A percentile compares a stretch with the other conserved stretches of the same genome.
phyloP scores from a whole-genome alignment of 2,888 invertebrate species.

The Zootermopsis nevadensis region DNA sequence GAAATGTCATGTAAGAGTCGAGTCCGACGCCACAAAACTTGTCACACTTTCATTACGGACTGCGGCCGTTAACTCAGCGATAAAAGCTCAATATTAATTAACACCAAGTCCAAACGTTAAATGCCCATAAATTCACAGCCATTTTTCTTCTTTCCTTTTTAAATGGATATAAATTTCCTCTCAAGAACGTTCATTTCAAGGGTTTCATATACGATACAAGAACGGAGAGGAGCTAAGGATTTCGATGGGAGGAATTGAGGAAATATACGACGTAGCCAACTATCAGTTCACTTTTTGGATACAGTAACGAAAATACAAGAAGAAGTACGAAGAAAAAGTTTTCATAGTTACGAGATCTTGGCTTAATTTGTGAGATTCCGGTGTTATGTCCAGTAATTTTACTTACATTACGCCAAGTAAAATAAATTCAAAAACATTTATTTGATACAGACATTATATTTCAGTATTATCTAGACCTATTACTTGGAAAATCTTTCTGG shows the following conservation, averaged over 20 bases:
- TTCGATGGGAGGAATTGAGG: background rate
- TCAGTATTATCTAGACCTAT: too few species aligned
- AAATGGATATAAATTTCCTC: slow-evolving; percentile 41
- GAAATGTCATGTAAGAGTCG: slow-evolving; percentile 48
- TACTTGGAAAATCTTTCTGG: too few species aligned
- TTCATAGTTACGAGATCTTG: background rate
- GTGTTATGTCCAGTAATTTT: too few species aligned
- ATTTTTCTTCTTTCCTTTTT: slow-evolving; percentile 44
- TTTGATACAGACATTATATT: too few species aligned
- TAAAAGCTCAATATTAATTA: slow-evolving; percentile 52
- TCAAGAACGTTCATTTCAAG: slow-evolving; percentile 26
- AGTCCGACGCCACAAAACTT: slow-evolving; percentile 20
- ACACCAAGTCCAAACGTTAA: slow-evolving; percentile 47
- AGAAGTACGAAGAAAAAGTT: background rate
- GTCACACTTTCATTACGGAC: slow-evolving; percentile 46
- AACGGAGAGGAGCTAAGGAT: background rate
- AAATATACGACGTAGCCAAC: background rate
- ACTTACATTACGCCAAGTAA: too few species aligned
- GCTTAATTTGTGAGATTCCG: background rate
- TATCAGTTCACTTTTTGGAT: background rate
- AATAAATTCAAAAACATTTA: too few species aligned
- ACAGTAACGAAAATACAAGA: background rate
- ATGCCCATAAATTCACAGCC: slow-evolving; percentile 50
- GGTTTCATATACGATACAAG: slow-evolving; percentile 8
- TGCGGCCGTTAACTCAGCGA: slow-evolving; percentile 46